A percentile compares a stretch with the other conserved stretches of the same genome.
Evolutionary conservation across 2,888 invertebrate genomes (phyloP).

Genomic region (Empis stercorea): DNA sequence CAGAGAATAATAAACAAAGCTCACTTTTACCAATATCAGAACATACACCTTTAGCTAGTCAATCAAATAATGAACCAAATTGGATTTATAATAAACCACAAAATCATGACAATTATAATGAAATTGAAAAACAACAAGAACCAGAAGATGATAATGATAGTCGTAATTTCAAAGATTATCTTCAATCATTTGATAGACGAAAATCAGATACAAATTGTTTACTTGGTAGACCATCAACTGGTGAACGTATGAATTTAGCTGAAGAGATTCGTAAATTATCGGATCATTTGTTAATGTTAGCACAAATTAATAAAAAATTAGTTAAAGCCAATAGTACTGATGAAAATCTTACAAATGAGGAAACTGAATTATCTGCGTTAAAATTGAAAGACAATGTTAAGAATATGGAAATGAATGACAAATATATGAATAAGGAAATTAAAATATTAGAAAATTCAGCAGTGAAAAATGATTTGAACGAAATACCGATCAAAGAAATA

Average conservation of each 20-base stretch:
- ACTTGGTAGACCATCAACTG: constrained; percentile 42
- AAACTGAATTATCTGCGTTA: too few relatives aligned
- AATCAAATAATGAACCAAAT: constrained; percentile 15
- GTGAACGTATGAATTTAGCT: constrained; percentile 57
- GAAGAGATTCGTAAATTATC: constrained; percentile 75
- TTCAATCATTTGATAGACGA: constrained; percentile 50
- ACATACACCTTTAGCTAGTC: constrained; percentile 5
- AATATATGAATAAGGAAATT: too few relatives aligned
- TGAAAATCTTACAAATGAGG: constrained; percentile 4
- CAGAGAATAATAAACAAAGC: constrained; percentile 14
- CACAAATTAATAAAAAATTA: constrained; percentile 45
- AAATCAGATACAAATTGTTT: constrained; percentile 67
- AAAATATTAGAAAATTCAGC: not conserved
- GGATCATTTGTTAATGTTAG: constrained; percentile 59
- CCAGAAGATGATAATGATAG: constrained; percentile 16
- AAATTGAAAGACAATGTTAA: constrained; percentile 2
- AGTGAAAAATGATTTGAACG: not conserved
- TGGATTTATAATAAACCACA: constrained; percentile 12
- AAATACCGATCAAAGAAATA: not conserved
- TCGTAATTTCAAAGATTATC: constrained; percentile 31
- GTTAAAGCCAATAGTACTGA: constrained; percentile 16
- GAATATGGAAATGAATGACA: not conserved
- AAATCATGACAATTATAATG: constrained; percentile 31
- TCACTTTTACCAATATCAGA: not conserved
- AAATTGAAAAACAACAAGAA: constrained; percentile 11